phyloP scores from a whole-genome alignment of 2,888 invertebrate genomes.

The Halictus ligatus region DNA sequence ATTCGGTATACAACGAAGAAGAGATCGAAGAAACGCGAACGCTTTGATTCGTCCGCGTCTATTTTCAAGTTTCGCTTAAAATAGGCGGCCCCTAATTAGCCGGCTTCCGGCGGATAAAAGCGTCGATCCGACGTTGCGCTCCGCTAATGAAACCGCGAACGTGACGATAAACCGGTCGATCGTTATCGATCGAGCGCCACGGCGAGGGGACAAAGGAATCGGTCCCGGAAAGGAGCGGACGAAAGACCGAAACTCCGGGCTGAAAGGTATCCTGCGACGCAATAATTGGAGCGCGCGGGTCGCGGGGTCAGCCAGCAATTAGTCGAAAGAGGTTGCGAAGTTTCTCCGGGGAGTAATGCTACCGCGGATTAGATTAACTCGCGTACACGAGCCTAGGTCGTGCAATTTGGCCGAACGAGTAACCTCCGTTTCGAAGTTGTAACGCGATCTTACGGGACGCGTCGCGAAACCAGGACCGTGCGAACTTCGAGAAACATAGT shows the following conservation, averaged over 20 bases:
- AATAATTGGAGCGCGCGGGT: conserved; percentile 1
- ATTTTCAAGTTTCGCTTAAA: too few species aligned
- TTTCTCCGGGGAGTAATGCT: conserved; percentile 53
- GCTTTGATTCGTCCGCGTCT: too few species aligned
- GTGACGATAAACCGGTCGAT: not conserved
- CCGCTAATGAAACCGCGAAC: not conserved
- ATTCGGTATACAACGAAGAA: too few species aligned
- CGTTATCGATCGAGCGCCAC: too few species aligned
- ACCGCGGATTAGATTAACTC: conserved; percentile 53
- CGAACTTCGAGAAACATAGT: not conserved
- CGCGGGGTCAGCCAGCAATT: conserved; percentile 48
- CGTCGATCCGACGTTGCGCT: not conserved
- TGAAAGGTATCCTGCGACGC: not conserved
- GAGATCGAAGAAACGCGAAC: too few species aligned
- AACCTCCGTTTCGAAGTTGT: not conserved
- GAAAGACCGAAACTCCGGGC: not conserved
- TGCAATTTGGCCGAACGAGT: conserved; percentile 49
- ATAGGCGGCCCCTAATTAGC: not conserved
- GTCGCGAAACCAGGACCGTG: not conserved
- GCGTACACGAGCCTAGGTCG: conserved; percentile 39
- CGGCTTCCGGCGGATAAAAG: not conserved
- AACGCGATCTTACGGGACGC: not conserved
- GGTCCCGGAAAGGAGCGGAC: too few species aligned
- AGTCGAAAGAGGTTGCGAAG: conserved; percentile 38
- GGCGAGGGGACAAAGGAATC: too few species aligned